Evolutionary conservation across 2,113 vertebrate species (phyloP).

Genomic region (Nicator chloris): DNA sequence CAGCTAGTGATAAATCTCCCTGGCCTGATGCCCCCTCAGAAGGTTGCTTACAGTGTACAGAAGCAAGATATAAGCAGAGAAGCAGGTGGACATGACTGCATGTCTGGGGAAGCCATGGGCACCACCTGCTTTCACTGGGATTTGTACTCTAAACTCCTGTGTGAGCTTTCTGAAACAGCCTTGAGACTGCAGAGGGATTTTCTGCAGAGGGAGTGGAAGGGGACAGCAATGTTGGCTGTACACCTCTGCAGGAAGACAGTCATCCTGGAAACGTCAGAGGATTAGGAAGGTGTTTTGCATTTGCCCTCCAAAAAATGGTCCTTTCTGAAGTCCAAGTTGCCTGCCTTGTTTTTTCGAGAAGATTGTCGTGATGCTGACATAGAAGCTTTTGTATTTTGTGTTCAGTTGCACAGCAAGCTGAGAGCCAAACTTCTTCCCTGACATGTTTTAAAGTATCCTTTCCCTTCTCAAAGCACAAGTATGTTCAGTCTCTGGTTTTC

Average conservation of each 20-base stretch:
- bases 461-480: conserved; percentile 13
- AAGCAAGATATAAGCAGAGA: not conserved
- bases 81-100: not conserved
- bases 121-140: not conserved
- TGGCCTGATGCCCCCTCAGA: not conserved
- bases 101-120: fast-evolving
- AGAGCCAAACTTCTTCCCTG: not conserved
- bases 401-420: not conserved
- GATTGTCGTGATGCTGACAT: not conserved
- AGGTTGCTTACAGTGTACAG: not conserved
- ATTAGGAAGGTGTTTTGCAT: not conserved
- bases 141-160: not conserved
- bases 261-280: not conserved
- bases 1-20: not conserved
- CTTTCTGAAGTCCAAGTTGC: not conserved
- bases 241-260: not conserved
- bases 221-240: not conserved
- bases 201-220: not conserved
- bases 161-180: not conserved
- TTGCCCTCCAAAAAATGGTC: not conserved
- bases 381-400: not conserved
- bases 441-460: not conserved
- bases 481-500: conserved; percentile 5
- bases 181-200: not conserved
- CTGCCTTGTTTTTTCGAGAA: not conserved